Base-by-base conservation (phyloP, 2,888 invertebrate species). In the Rhamnusium bicolor region DNA sequence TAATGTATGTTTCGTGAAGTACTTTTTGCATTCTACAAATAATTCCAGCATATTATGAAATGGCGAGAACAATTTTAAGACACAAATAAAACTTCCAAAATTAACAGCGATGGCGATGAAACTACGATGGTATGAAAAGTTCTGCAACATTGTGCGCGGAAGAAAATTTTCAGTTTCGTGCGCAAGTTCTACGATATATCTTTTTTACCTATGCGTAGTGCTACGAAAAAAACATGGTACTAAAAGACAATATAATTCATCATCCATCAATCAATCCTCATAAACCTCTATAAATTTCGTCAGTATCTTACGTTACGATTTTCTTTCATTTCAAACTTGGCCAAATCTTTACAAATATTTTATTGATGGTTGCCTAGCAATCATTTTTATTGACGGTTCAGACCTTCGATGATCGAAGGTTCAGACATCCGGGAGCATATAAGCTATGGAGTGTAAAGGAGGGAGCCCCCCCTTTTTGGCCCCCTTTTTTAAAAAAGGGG, bases 141-240 rank as follows among this genome's bases (percentile, higher is more conserved):
- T 21, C 78, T 75, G 82, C 83, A 84, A 84, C 84, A 79, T 75
- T 83, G 84, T 84, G 84, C 82, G 84, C 81, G 79, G 14, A 58
- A 40, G 18, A 16, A 54, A 54, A 56, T 10, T 56, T 19, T 24
- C 32, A n/a, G 0, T 40, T 4, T 29, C 27, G 6, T 32, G 58
- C 58, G 58, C 58, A 58, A 1, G 51, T n/a, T n/a, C 19, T 16
- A 51, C 19, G 51, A n/a, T n/a, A n/a, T n/a, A n/a, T n/a, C n/a
- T n/a, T n/a, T n/a, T n/a, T n/a, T n/a, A n/a, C 8, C 5, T n/a
- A 10, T 2, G 16, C 29, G 18, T 14, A n/a, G 46, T 19, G 46
- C 60, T 58, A 40, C 60, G 61, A 61, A 61, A 51, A 18, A 51
- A 3, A 12, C 40, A 40, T 12, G 4, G n/a, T 24, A 24, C 24